Base-by-base conservation (phyloP, 2,888 invertebrate species). In the Coenonympha arcania region DNA sequence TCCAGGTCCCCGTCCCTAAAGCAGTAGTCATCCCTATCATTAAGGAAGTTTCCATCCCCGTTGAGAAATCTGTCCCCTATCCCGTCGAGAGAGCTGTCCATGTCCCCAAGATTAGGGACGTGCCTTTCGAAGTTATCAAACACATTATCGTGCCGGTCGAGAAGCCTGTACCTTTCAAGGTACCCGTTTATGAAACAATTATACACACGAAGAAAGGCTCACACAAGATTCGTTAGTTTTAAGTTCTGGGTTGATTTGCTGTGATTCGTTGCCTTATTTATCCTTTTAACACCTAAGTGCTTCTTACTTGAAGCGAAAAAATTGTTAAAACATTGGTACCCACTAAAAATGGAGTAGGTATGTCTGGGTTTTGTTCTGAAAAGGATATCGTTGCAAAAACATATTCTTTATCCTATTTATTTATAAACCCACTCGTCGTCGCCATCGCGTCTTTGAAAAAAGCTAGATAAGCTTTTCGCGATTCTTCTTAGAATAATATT, bases 1-100 rank as follows among this genome's bases (percentile, higher is more conserved):
- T 92, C 1, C 90, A 90, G 26, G 82, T 91, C 0, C 91, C 91
- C 1, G 90, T 92, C 0, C 88, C 91, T 0, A 90, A 90, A 59
- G 91, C 91, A 0, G 86, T 92, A 0, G 90, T 91, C 0, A 89
- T 92, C 1, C 92, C 91, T 0, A 87, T 92, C 3, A 81, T 91
- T 24, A 91, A 90, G 65, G 91, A 91, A 58, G 87, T 92, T 1
- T 88, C 90, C 0, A 88, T 92, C 19, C 91, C 91, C 0, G 89
- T 92, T 0, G 92, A 92, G 62, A 92, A 91, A 65, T 91, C 91
- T 18, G 91, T 92, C 3, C 92, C 92, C 0, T 91, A 91, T 64
- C 90, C 91, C 0, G 90, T 92, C 0, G 91, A 91, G 57, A 91
- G 88, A 62, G 78, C 81, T 2, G 89, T 91, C 0, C 90, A 90